Evolutionary conservation across 2,113 vertebrate species (phyloP).

Genomic region (Ceuthmochares aereus): DNA sequence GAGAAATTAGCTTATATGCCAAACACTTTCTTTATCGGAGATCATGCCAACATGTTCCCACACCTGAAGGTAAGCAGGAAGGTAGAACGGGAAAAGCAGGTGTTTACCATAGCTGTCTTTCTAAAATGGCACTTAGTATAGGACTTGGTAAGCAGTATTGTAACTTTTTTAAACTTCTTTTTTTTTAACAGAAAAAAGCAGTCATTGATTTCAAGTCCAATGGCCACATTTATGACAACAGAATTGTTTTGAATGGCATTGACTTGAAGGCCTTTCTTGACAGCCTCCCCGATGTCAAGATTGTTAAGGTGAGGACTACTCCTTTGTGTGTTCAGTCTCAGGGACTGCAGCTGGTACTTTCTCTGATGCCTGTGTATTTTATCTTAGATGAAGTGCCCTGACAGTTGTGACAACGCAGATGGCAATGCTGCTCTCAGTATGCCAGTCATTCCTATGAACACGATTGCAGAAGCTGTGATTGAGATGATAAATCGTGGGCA

Average conservation of each 20-base stretch:
- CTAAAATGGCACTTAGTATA: not conserved
- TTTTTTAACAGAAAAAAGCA: constrained; percentile 91
- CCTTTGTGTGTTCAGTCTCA: not conserved
- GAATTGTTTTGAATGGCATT: constrained; percentile 97
- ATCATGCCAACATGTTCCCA: constrained; percentile 99
- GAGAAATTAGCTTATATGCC: constrained; percentile 99
- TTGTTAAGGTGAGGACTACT: constrained; percentile 87
- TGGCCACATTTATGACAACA: constrained; percentile 99
- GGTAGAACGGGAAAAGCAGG: not conserved
- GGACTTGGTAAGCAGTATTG: not conserved
- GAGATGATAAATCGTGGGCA: constrained; percentile 99
- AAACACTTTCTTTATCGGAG: constrained; percentile 97
- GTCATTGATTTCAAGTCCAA: constrained; percentile 99
- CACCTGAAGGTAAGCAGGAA: constrained; percentile 89
- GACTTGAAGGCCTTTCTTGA: constrained; percentile 98
- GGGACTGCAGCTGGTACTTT: not conserved
- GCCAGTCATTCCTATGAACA: constrained; percentile 99
- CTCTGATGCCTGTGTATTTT: not conserved
- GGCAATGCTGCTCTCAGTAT: constrained; percentile 90
- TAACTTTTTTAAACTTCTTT: not conserved
- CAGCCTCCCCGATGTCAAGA: constrained; percentile 96
- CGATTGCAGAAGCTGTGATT: constrained; percentile 96
- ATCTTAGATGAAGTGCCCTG: constrained; percentile 91
- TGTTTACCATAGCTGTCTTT: not conserved
- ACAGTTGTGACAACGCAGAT: constrained; percentile 88